These are phyloP conservation scores for Puntigrus tetrazona DNA, from an alignment of 2,113 vertebrate species.

Conservation along the genomic window DNA sequence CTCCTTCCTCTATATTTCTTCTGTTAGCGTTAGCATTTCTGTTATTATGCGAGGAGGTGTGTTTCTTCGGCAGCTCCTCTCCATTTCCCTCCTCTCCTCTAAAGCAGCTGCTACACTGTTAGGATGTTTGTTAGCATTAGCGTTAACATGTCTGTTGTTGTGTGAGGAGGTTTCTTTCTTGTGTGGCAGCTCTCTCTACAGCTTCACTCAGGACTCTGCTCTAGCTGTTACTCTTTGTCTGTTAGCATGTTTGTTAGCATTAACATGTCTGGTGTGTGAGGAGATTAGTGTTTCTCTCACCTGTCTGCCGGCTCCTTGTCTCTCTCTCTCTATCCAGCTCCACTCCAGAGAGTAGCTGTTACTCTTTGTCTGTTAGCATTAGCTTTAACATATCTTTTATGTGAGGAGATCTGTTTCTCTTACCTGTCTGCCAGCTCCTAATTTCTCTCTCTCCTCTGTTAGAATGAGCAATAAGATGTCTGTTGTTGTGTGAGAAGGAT, in stretches of 20 bases:
- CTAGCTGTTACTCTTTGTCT: not conserved
- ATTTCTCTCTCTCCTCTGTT: too few species aligned
- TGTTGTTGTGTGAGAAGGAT: not conserved
- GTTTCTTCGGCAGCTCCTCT: not conserved
- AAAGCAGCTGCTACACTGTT: not conserved
- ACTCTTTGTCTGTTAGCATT: not conserved
- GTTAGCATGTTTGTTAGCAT: not conserved
- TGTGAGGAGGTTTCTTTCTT: not conserved
- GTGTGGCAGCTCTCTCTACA: not conserved
- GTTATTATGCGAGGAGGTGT: not conserved
- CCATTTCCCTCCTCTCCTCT: not conserved
- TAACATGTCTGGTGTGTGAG: not conserved
- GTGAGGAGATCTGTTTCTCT: too few species aligned
- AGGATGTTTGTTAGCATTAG: not conserved
- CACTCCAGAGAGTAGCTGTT: not conserved
- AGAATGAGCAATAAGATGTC: not conserved
- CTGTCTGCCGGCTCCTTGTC: too few species aligned
- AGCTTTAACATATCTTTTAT: too few species aligned
- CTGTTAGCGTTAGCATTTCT: not conserved
- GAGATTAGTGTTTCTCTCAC: too few species aligned
- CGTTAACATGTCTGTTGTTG: not conserved
- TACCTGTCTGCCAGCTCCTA: too few species aligned
- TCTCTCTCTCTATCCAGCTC: too few species aligned
- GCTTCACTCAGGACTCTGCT: not conserved
- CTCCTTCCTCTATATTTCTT: not conserved